A percentile compares a stretch with the other conserved stretches of the same genome.
Conservation (phyloP, 2,113 vertebrate genomes). For the Corythornis cristatus region DNA sequence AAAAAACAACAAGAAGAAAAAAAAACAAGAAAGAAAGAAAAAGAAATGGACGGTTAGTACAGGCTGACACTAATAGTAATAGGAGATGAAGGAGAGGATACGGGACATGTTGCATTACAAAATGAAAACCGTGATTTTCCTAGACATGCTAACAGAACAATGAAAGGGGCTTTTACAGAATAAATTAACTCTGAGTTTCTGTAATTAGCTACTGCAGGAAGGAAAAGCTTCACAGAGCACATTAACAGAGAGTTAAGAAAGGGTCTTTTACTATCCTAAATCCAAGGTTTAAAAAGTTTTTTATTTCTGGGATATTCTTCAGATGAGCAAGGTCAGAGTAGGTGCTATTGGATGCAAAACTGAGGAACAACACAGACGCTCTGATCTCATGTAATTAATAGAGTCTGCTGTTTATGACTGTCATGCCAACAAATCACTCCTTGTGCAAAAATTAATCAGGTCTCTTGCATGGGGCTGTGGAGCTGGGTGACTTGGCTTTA, state of each 20-base stretch:
- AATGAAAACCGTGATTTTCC: slow-evolving; percentile 56
- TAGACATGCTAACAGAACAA: slow-evolving; percentile 26
- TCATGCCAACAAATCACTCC: slow-evolving; percentile 38
- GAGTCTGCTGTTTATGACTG: slow-evolving; percentile 43
- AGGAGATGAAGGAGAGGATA: slow-evolving; percentile 11
- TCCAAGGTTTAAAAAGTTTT: not conserved
- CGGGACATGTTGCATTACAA: slow-evolving; percentile 21
- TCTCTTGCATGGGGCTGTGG: not conserved
- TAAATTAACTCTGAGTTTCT: slow-evolving; percentile 37
- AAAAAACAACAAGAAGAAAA: not conserved
- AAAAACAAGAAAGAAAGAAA: not conserved
- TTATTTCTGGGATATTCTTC: not conserved
- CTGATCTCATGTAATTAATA: not conserved
- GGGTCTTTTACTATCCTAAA: not conserved
- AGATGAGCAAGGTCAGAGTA: not conserved
- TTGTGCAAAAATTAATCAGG: slow-evolving; percentile 52
- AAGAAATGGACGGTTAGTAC: slow-evolving; percentile 1
- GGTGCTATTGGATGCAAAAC: not conserved
- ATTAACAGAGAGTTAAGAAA: not conserved
- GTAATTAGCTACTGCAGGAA: slow-evolving; percentile 17
- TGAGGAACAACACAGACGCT: not conserved
- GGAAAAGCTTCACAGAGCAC: not conserved
- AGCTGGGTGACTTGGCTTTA: slow-evolving; percentile 15
- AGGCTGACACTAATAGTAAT: slow-evolving; percentile 48
- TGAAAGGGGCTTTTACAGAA: slow-evolving; percentile 15